These are phyloP conservation scores for Megaceryle torquata DNA, from an alignment of 2,113 vertebrate genomes.

Conservation along the genomic window DNA sequence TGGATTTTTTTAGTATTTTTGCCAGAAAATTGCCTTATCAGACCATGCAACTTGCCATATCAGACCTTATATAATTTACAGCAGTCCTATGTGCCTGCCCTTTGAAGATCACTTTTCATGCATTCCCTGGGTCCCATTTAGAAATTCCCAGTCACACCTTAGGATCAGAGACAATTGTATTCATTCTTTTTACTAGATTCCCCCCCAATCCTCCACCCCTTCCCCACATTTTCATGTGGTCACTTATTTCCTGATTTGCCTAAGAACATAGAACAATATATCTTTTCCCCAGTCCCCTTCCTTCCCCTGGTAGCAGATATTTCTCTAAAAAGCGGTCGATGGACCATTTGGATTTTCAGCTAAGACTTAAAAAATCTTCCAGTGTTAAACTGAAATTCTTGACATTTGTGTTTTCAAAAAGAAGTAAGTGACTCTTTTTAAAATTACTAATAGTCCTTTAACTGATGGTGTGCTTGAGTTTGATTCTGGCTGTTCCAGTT, in stretches of 20 bases:
- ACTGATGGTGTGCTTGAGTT: neutral
- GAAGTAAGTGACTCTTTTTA: neutral
- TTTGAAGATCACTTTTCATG: neutral
- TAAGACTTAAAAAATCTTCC: neutral
- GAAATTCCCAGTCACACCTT: neutral
- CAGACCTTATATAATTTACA: neutral
- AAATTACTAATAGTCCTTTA: neutral
- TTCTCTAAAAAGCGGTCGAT: neutral
- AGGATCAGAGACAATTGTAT: neutral
- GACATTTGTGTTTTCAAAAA: neutral
- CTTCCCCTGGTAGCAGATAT: neutral
- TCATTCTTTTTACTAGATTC: neutral
- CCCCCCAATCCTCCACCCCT: fast-evolving
- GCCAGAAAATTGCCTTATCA: neutral
- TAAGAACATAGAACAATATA: neutral
- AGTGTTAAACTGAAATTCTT: neutral
- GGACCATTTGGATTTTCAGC: neutral
- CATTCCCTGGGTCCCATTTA: neutral
- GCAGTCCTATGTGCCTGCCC: neutral
- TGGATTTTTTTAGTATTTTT: neutral
- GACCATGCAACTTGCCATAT: neutral
- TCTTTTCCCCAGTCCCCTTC: neutral
- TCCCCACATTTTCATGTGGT: neutral
- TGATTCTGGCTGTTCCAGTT: neutral
- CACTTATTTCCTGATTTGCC: neutral